Evolutionary conservation across 2,797 vertebrate species (phyloP), one percentile per base, ranked within the genome.

Genomic region (Falco berigora): DNA sequence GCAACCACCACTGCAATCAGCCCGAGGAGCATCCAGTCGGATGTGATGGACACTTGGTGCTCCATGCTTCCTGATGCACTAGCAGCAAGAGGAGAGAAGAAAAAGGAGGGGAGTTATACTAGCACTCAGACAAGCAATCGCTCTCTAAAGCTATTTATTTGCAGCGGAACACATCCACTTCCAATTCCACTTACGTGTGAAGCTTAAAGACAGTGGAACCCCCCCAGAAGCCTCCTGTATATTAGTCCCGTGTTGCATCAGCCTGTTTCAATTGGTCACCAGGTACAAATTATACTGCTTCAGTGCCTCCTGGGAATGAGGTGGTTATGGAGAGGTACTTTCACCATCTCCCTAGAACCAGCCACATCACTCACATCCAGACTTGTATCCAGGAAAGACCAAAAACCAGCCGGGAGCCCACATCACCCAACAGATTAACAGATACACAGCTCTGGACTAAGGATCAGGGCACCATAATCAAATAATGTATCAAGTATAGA

Each of bases 1-100:
- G 97, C 16, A 7, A 98, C 81, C 92, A 99, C 88, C 47, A 88
- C 97, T 2, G 93, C 91, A 6, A 98, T 98, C 86, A 98, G 96
- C 84, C 98, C 98, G 22, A 99, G 94, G 38, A 98, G 97, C 28
- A 98, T 78, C 97, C 98, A 98, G 95, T 99, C 99, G 4, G 98
- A 96, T 98, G 99, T 99, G 97, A 96, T 59, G 91, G 97, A 96
- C 59, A 5, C 95, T 59, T 94, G 92, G 63, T 49, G 82, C 42
- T 53, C 94, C 96, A 74, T 9, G n/a, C 30, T 40, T 94, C 94
- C 88, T 64, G 84, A 75, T 64, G 74, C 90, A 84, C 97, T 94
- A 82, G 64, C 19, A 34, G 83, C 46, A 86, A 96, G 87, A 95
- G 53, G 93, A 87, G 63, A 94, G 76, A 42, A 91, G 84, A 53